These are phyloP conservation scores for Sinonovacula constricta DNA, from an alignment of 1,140 invertebrate genomes.

Conservation along the genomic window DNA sequence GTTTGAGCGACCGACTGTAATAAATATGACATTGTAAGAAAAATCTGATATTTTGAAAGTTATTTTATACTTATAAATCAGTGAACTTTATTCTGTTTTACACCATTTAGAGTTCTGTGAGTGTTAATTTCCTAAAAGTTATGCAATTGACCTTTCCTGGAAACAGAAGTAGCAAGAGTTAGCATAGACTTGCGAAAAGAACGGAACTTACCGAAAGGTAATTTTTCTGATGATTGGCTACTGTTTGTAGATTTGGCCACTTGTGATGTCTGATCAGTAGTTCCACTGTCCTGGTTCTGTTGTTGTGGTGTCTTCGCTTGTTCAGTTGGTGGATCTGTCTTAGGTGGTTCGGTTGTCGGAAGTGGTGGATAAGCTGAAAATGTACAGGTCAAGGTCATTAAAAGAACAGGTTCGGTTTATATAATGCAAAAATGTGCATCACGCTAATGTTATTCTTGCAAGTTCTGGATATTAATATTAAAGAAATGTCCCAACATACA, in stretches of 20 bases:
- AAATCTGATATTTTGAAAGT: too few species aligned
- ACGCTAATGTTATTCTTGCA: too few species aligned
- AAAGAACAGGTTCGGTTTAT: not conserved
- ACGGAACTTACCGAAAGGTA: slow-evolving; percentile 69
- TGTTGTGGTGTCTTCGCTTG: not conserved
- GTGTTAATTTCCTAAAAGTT: too few species aligned
- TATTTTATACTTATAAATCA: too few species aligned
- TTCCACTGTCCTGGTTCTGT: not conserved
- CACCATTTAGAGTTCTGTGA: too few species aligned
- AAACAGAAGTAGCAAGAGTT: too few species aligned
- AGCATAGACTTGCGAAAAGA: too few species aligned
- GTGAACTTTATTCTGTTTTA: too few species aligned
- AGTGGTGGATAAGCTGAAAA: slow-evolving; percentile 60
- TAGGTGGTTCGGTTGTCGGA: slow-evolving; percentile 38
- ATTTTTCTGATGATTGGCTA: slow-evolving; percentile 50
- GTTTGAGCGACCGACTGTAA: too few species aligned
- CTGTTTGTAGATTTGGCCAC: not conserved
- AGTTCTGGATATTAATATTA: not conserved
- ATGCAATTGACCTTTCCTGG: too few species aligned
- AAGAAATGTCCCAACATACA: not conserved
- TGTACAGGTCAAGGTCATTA: not conserved
- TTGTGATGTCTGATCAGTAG: slow-evolving; percentile 1
- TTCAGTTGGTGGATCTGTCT: slow-evolving; percentile 13
- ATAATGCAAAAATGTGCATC: not conserved
- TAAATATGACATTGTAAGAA: too few species aligned